Evolutionary conservation across 2,113 vertebrate species (phyloP), one percentile per base, ranked within the genome.

Genomic region (Silurus asotus): DNA sequence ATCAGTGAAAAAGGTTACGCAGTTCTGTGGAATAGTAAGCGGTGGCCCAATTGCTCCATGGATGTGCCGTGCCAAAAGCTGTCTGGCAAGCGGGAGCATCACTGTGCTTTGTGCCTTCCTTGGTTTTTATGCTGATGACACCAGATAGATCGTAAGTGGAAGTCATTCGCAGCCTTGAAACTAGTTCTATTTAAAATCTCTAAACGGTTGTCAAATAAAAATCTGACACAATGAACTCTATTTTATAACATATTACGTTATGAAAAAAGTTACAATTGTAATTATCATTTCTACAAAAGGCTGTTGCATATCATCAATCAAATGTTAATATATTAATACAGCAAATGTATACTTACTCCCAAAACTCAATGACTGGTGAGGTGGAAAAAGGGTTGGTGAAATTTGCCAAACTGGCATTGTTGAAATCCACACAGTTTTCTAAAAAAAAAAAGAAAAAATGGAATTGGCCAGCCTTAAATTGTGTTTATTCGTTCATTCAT

Each of bases 281-380:
- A 15, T 75, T n/a, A n/a, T 51, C 2, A 77, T 55, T 49, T 81
- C 23, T 51, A 64, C 17, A 8, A 61, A 80, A 61, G 13, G 10
- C 11, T 51, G 79, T n/a, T 81, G 9, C 51, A 45, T 28, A 56
- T 25, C 45, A 72, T 55, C 10, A 14, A 48, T 59, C 8, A 45
- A 4, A 45, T 20, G 14, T 20, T 28, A 78, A 13, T 56, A 76
- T 5, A 19, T 28, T 70, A 56, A 37, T 1, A 82, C n/a, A 76
- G 23, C 0, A 25, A 77, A 81, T 19, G 78, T 61, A 81, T 94
- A 99, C 98, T 99, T 94, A 99, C 98, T 99, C 98, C 98, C 98
- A 99, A 90, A 99, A 99, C 91, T 99, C 98, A 91, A 99, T 99
- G 90, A 99, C 98, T 9, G 98, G 98, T 88, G 98, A 99, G 55